Conservation (phyloP, 1,140 invertebrate species). For the Phymorhynchus buccinoides region DNA sequence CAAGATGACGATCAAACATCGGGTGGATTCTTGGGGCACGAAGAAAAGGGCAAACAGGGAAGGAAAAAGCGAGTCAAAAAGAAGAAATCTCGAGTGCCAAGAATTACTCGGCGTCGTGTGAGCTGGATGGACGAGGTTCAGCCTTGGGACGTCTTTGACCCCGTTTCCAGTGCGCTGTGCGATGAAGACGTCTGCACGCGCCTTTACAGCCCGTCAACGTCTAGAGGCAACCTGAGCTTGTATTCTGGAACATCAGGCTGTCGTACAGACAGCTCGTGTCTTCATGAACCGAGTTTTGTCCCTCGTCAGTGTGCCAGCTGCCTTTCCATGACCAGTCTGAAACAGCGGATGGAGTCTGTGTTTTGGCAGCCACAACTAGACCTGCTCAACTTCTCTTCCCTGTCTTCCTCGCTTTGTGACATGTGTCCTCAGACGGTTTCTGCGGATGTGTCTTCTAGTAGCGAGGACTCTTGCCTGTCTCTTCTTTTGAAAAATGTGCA, state of each 20-base stretch:
- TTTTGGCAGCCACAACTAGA: neutral
- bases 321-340: neutral
- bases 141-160: neutral
- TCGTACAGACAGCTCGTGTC: neutral
- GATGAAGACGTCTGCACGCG: neutral
- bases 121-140: neutral
- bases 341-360: neutral
- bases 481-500: neutral
- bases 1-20: neutral
- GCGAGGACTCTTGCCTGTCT: neutral
- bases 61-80: neutral
- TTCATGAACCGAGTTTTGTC: neutral
- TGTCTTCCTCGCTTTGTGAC: neutral
- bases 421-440: neutral
- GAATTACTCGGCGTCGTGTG: neutral
- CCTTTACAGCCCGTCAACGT: neutral
- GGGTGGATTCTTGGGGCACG: neutral
- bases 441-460: neutral
- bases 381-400: neutral
- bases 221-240: neutral
- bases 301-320: neutral
- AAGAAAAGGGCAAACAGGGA: neutral
- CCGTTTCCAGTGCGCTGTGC: neutral
- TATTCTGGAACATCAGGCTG: neutral
- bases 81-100: neutral